A percentile compares a stretch with the other conserved stretches of the same genome.
These are phyloP conservation scores for Leptobrachium ailaonicum DNA, from an alignment of 2,113 vertebrate species.

Conservation along the genomic window DNA sequence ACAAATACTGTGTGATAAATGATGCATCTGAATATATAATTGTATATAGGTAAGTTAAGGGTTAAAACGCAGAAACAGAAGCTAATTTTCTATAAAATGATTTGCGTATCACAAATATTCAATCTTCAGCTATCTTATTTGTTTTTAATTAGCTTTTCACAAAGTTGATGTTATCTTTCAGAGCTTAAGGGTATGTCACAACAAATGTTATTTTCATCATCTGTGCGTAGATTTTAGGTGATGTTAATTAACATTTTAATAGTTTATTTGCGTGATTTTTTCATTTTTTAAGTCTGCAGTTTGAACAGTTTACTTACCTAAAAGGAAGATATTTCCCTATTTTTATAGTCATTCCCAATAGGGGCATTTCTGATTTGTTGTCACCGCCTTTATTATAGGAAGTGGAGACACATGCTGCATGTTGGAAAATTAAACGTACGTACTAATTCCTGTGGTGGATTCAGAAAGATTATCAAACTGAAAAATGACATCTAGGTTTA, in stretches of 20 bases:
- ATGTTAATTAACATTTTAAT: no score
- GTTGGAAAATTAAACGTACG: slow-evolving; percentile 17
- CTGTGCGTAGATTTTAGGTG: no score
- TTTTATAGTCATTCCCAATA: neutral
- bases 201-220: no score
- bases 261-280: no score
- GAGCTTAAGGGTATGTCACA: no score
- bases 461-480: neutral
- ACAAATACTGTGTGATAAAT: slow-evolving; percentile 44
- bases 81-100: neutral
- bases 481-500: no score
- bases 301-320: neutral
- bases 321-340: neutral
- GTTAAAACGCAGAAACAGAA: neutral
- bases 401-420: slow-evolving; percentile 5
- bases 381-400: neutral
- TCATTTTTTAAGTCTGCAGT: neutral
- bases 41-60: neutral
- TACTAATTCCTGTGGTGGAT: slow-evolving; percentile 13
- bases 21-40: neutral
- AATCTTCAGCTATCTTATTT: neutral
- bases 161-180: neutral
- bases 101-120: neutral
- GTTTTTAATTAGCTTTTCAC: neutral
- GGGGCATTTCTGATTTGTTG: slow-evolving; percentile 14